Conservation (phyloP, 2,888 invertebrate genomes). For the Caradrina kadenii region DNA sequence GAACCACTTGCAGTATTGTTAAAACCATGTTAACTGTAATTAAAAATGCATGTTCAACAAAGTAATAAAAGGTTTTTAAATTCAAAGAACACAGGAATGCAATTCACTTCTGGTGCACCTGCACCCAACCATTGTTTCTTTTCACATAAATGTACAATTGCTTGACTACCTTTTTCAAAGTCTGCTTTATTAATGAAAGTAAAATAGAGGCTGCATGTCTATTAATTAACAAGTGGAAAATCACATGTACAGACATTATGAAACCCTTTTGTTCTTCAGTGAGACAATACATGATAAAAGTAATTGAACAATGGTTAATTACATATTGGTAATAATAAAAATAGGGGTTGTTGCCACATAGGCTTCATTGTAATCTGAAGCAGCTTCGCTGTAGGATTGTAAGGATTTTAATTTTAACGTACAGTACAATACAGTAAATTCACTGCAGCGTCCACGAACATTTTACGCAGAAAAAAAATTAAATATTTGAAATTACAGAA, state of each 20-base stretch:
- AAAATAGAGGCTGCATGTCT: background rate
- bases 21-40: slow-evolving; percentile 25
- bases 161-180: background rate
- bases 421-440: too few species aligned
- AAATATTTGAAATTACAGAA: too few species aligned
- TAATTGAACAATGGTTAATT: background rate
- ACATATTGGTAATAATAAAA: background rate
- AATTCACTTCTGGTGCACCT: slow-evolving; percentile 21
- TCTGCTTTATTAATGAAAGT: slow-evolving; percentile 10
- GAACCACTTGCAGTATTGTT: slow-evolving; percentile 5
- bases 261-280: background rate
- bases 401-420: too few species aligned
- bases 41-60: slow-evolving; percentile 18
- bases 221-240: slow-evolving; percentile 15
- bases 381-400: too few species aligned
- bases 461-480: too few species aligned
- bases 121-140: slow-evolving; percentile 25
- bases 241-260: background rate
- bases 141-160: background rate
- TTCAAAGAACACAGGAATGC: slow-evolving; percentile 41
- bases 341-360: background rate
- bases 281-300: background rate
- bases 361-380: too few species aligned
- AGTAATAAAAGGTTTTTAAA: slow-evolving; percentile 39
- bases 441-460: too few species aligned